A percentile compares a stretch with the other conserved stretches of the same genome.
phyloP scores from a whole-genome alignment of 2,113 vertebrate species.

The Plectropomus leopardus region DNA sequence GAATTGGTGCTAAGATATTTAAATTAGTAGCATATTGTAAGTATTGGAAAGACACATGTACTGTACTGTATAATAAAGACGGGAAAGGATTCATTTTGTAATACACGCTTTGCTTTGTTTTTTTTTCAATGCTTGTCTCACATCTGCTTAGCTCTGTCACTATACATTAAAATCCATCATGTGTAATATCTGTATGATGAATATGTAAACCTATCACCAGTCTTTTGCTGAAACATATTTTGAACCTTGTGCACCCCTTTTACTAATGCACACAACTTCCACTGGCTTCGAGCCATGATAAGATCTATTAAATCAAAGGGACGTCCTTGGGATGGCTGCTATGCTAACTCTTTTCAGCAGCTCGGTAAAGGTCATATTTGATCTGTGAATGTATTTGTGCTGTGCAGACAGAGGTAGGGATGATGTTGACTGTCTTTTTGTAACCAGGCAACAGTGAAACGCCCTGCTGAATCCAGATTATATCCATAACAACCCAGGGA shows the following conservation, averaged over 20 bases:
- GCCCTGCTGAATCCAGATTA: slow-evolving; percentile 33
- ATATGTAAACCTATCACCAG: slow-evolving; percentile 3
- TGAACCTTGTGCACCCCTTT: neutral
- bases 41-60: slow-evolving; percentile 74
- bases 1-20: slow-evolving; percentile 82
- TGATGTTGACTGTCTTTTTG: slow-evolving; percentile 61
- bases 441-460: slow-evolving; percentile 68
- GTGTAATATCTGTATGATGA: neutral
- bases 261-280: slow-evolving; percentile 7
- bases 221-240: slow-evolving; percentile 2
- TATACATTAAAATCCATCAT: slow-evolving; percentile 2
- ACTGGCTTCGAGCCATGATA: neutral
- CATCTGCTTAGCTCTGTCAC: neutral
- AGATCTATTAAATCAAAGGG: slow-evolving; percentile 42
- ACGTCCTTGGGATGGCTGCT: slow-evolving; percentile 40
- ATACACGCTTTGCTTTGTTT: slow-evolving; percentile 47
- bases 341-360: slow-evolving; percentile 33
- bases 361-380: slow-evolving; percentile 71
- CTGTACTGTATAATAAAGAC: slow-evolving; percentile 85
- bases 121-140: neutral
- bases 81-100: slow-evolving; percentile 81
- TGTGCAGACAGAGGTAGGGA: slow-evolving; percentile 36
- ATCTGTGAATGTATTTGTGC: slow-evolving; percentile 63
- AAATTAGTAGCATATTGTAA: slow-evolving; percentile 74
- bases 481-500: slow-evolving; percentile 40